A percentile compares a stretch with the other conserved stretches of the same genome.
Evolutionary conservation across 23 tunicate genomes (phyloP).

Genomic region (Halocynthia roretzi): DNA sequence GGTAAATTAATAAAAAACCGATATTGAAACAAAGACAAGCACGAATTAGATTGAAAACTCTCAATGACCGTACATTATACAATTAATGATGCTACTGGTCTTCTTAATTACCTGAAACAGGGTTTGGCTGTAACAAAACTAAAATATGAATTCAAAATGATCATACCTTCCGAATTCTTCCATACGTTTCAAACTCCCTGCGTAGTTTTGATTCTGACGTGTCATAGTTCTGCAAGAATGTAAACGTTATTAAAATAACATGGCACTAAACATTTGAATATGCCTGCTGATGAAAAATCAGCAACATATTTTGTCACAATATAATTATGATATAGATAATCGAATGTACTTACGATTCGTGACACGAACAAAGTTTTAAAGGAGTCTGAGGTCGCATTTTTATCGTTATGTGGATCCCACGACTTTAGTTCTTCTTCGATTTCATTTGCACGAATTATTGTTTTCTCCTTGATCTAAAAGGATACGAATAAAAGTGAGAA

Average conservation of each 20-base stretch:
- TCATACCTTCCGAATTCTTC: constrained; percentile 78
- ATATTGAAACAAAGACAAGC: background rate
- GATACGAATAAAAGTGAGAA: background rate
- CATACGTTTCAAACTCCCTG: constrained; percentile 95
- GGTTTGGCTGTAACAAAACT: background rate
- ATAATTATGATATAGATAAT: background rate
- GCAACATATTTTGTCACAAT: background rate
- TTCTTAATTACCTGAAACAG: no score
- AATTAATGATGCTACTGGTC: background rate
- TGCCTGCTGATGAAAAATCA: background rate
- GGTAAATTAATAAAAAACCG: constrained; percentile 6
- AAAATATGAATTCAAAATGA: background rate
- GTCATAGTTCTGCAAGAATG: constrained; percentile 76
- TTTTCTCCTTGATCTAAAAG: constrained; percentile 72
- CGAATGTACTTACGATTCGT: constrained; percentile 55
- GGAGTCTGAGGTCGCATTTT: constrained; percentile 81
- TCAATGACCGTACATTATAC: background rate
- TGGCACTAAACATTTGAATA: no score
- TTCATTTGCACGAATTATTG: constrained; percentile 64
- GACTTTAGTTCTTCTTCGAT: constrained; percentile 75
- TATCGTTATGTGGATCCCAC: constrained; percentile 98
- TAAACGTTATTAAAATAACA: background rate
- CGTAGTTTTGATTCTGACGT: constrained; percentile 88
- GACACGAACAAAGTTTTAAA: constrained; percentile 95
- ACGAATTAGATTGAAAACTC: background rate